Evolutionary conservation across 2,113 vertebrate genomes (phyloP).

Genomic region (Vulpes vulpes): DNA sequence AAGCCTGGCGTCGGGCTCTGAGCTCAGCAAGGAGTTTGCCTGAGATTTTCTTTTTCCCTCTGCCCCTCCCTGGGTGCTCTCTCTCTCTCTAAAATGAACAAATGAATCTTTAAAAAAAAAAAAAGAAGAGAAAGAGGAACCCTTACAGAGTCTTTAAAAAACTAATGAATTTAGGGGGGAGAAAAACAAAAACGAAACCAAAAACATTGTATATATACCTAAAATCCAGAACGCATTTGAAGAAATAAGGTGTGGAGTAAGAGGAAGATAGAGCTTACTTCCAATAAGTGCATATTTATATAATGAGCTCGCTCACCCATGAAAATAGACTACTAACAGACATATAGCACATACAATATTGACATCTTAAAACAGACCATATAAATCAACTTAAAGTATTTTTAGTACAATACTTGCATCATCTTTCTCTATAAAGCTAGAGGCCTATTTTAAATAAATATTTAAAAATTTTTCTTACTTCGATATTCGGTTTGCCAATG

Average conservation of each 20-base stretch:
- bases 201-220: background rate
- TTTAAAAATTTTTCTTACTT: background rate
- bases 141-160: background rate
- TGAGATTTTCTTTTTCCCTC: background rate
- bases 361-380: background rate
- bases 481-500: background rate
- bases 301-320: background rate
- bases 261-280: background rate
- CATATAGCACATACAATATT: background rate
- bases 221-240: background rate
- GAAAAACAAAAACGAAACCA: background rate
- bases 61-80: background rate
- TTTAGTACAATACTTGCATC: slow-evolving; percentile 10
- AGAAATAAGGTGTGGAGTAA: background rate
- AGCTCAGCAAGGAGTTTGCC: background rate
- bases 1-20: too few relatives aligned
- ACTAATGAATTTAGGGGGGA: background rate
- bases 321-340: slow-evolving; percentile 1
- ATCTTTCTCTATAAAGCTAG: background rate
- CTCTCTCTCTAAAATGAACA: background rate
- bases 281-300: background rate
- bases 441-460: background rate
- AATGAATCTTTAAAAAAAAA: background rate
- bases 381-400: background rate
- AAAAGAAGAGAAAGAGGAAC: background rate